Percentiles rank a stretch among this genome's conserved stretches.
Conservation (phyloP, 2,113 vertebrate genomes). For the Lathamus discolor region DNA sequence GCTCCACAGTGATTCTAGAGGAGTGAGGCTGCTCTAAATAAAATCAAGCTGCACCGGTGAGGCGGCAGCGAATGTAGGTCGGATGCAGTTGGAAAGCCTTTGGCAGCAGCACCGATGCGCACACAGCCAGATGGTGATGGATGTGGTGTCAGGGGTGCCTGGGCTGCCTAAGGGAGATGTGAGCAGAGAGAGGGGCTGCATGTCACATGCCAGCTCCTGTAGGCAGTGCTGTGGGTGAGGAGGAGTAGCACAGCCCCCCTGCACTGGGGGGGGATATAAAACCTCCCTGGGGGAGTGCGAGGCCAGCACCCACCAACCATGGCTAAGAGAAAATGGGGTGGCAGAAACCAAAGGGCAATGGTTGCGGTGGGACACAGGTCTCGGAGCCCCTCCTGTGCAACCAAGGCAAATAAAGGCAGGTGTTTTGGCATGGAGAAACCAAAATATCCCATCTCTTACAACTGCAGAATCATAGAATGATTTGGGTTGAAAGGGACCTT, state of each 20-base stretch:
- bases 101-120: fast-evolving
- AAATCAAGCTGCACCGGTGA: neutral
- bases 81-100: neutral
- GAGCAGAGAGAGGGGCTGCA: neutral
- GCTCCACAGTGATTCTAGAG: neutral
- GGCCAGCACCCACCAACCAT: fast-evolving
- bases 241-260: neutral
- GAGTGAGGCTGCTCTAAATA: neutral
- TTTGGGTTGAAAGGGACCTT: neutral
- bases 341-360: neutral
- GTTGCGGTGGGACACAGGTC: neutral
- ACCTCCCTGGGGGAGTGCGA: neutral
- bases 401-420: neutral
- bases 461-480: neutral
- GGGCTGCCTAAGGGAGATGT: neutral
- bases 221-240: fast-evolving
- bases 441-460: neutral
- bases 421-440: neutral
- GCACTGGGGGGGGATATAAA: fast-evolving
- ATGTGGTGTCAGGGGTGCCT: neutral
- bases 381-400: neutral
- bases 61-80: neutral
- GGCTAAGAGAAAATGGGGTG: neutral
- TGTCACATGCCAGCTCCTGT: neutral
- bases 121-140: fast-evolving